Base-by-base conservation (phyloP, 2,888 invertebrate species). In the Germaria angustata region DNA sequence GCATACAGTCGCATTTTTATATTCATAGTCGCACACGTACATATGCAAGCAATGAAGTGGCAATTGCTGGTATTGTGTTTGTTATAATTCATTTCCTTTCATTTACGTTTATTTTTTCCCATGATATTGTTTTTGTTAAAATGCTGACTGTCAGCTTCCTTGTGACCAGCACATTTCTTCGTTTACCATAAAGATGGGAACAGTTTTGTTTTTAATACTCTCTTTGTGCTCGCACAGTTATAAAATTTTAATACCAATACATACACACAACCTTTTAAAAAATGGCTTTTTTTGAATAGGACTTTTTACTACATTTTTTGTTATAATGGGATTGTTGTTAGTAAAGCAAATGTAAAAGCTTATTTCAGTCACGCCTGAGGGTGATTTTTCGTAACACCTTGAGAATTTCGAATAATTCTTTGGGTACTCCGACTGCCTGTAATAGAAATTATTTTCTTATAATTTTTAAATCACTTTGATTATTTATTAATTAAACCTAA, bases 161-260 rank as follows among this genome's bases (percentile, higher is more conserved):
- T 59, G 65, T 57, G 72, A 72, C 49, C 78, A 59, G 36, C 24
- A 4, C 5, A 13, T 59, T 34, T 24, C 39, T 44, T 24, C 66
- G 39, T 28, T 39, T 32, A 65, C 65, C 63, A 46, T n/a, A 39
- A 20, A 39, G 39, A 36, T 65, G 57, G 49, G 57, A 49, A 65
- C 34, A 46, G 7, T 57, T 28, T 28, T 28, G 20, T 57, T 71
- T 59, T 57, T 32, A 71, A 65, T 71, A 79, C 72, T 79, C 79
- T 51, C 57, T 72, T 59, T 79, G 65, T 66, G 41, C 0, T 17
- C 32, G 24, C 11, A 9, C 2, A 57, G 41, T 15, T 39, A 11
- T 15, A n/a, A 46, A 34, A 24, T 9, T 24, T n/a, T 7, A 13
- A 55, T 3, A 17, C 2, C 28, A 3, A 28, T n/a, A n/a, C 34